Base-by-base conservation (phyloP, 2,888 invertebrate species). In the Muscina levida region DNA sequence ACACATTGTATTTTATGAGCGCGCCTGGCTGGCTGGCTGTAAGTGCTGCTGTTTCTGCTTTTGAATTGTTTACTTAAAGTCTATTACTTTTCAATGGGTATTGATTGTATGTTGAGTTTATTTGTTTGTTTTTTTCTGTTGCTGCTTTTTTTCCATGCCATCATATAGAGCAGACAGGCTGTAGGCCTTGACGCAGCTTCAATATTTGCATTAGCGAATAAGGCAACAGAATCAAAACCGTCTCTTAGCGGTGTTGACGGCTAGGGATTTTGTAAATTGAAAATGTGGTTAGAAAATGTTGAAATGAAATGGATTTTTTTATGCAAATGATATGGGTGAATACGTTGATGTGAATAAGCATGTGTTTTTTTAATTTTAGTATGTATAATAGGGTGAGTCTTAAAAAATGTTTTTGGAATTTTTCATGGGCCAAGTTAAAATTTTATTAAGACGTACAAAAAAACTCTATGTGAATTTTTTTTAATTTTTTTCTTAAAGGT, bases 51-150 rank as follows among this genome's bases (percentile, higher is more conserved):
- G 15, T 15, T 13, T 48, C 2, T 48, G 46, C 2, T 15, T 26
- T 37, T 37, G 13, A 13, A 59, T 59, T 59, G 59, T 59, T 59
- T 37, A 37, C 39, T 10, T 11, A 26, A 59, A 37, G 59, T 59
- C 59, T 59, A 59, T 59, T 39, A 59, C 59, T 59, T 59, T 59
- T 59, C 59, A 39, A 59, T 59, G 13, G 15, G 17, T 26, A 24
- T 48, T 31, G 26, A n/a, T 59, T n/a, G 56, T 10, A 11, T 2
- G n/a, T n/a, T n/a, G n/a, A n/a, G 19, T 2, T 2, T 59, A 59
- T 37, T 19, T 59, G 59, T 51, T 59, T 51, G 22, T 48, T 57
- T 39, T n/a, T 11, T 31, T 24, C 15, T 57, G 57, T n/a, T 19
- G 48, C 19, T 48, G 19, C 48, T 10, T 19, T 19, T 17, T n/a